Evolutionary conservation across 92 coral and sea anemone species (phyloP), one percentile per base, ranked within the genome.

Genomic region (Umimayanthus kanabou): DNA sequence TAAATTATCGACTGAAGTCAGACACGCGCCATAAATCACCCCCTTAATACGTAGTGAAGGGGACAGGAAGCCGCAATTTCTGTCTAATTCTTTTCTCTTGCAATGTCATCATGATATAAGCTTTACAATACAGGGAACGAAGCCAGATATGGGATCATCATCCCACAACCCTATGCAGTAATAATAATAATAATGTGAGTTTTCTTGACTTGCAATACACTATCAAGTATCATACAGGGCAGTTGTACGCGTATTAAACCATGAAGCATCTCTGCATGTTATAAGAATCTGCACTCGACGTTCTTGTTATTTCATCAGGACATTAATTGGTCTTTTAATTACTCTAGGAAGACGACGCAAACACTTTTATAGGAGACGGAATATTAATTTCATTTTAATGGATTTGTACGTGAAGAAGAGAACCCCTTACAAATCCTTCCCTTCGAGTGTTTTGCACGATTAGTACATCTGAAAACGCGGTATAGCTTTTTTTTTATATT

Each of bases 1-100:
- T 6, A 40, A 64, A 81, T 81, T 65, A 64, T 83, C 25, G 57
- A 39, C 75, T 71, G 26, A 53, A 67, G 66, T 71, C 42, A 30
- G 61, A 71, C 87, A 83, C 87, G 87, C 42, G 87, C 78, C 67
- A 83, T 83, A 69, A 83, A 83, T 83, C 87, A 83, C 65, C 15
- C 77, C 87, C 78, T 83, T 83, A 83, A 83, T 83, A 47, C 87
- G 28, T 11, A 22, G 64, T 71, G 87, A 83, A 26, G 84, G 84
- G 76, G 28, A 25, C 26, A 83, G 87, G 74, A 83, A 50, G 64
- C 87, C 65, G 87, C 61, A 70, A 22, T 69, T 50, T 73, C 66
- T 30, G 66, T 11, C 26, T 65, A 66, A 81, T 39, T 39, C 75
- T n/a, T 64, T 43, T 81, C 75, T 39, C 5, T 22, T 57, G 76